Conservation (phyloP, 2,113 vertebrate species). For the Esox niger region DNA sequence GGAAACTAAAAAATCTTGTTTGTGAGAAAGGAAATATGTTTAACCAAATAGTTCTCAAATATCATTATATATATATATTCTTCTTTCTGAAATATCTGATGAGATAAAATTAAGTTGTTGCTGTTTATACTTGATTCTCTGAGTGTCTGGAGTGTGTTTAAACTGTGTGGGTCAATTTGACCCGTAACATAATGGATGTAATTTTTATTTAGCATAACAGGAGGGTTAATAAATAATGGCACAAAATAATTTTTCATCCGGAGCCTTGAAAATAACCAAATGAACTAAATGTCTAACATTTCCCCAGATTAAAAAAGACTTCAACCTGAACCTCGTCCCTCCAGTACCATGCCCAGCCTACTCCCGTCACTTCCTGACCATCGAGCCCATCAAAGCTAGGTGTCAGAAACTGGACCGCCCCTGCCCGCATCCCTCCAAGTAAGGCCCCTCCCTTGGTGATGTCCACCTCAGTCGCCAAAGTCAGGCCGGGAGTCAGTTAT, state of each 20-base stretch:
- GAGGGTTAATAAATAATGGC: background rate
- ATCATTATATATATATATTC: too few relatives aligned
- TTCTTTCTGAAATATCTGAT: too few relatives aligned
- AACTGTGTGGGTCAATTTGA: too few relatives aligned
- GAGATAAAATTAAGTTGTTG: too few relatives aligned
- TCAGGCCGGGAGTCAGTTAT: constrained; percentile 1
- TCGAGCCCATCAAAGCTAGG: background rate
- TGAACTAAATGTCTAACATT: background rate
- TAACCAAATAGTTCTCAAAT: too few relatives aligned
- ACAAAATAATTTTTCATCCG: background rate
- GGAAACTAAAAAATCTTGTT: too few relatives aligned
- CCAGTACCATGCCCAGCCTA: background rate
- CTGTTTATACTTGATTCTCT: too few relatives aligned
- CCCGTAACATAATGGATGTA: too few relatives aligned
- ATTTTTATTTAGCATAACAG: too few relatives aligned
- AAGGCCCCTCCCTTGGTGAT: background rate
- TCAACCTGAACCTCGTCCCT: background rate
- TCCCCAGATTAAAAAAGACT: too few relatives aligned
- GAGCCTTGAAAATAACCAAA: background rate
- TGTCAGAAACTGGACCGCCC: background rate
- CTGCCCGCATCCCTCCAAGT: background rate
- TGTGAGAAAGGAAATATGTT: too few relatives aligned
- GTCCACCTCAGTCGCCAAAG: background rate
- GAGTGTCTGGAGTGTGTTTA: too few relatives aligned
- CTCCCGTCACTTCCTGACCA: background rate